Conservation (phyloP, 2,888 invertebrate genomes). For the Caenorhabditis wallacei region DNA sequence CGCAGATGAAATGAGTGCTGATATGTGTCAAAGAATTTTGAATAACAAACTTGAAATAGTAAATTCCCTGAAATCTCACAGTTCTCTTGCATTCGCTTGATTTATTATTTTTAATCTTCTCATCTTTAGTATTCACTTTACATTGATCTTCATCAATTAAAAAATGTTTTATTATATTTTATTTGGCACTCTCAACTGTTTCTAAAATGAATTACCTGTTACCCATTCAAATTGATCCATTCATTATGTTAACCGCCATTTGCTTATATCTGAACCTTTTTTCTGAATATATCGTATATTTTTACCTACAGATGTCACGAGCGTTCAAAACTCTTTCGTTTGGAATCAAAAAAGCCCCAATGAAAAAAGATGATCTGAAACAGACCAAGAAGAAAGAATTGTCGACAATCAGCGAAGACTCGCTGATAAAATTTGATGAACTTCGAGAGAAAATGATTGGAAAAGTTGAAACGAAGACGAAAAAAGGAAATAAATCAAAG, state of each 20-base stretch:
- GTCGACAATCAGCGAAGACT: constrained; percentile 51
- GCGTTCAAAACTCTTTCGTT: constrained; percentile 55
- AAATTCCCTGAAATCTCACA: constrained; percentile 25
- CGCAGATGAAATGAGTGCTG: constrained; percentile 55
- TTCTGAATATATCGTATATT: no score
- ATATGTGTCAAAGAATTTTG: constrained; percentile 29
- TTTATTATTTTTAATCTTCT: neutral
- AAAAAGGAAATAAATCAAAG: constrained; percentile 6
- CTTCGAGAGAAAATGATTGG: constrained; percentile 60
- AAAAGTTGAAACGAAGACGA: constrained; percentile 35
- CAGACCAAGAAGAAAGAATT: constrained; percentile 30
- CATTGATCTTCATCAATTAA: neutral
- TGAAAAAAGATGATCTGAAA: constrained; percentile 23
- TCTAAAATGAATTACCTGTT: no score
- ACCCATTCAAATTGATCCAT: no score
- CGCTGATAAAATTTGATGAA: constrained; percentile 49
- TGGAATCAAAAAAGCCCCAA: constrained; percentile 52
- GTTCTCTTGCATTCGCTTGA: constrained; percentile 23
- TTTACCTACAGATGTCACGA: constrained; percentile 59
- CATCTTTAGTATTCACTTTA: neutral
- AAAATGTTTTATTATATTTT: no score
- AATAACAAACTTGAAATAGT: neutral
- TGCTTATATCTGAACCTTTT: no score
- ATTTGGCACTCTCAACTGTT: no score
- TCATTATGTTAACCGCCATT: no score